Evolutionary conservation across 2,888 invertebrate genomes (phyloP), one percentile per base, ranked within the genome.

Genomic region (Xestia xanthographa): DNA sequence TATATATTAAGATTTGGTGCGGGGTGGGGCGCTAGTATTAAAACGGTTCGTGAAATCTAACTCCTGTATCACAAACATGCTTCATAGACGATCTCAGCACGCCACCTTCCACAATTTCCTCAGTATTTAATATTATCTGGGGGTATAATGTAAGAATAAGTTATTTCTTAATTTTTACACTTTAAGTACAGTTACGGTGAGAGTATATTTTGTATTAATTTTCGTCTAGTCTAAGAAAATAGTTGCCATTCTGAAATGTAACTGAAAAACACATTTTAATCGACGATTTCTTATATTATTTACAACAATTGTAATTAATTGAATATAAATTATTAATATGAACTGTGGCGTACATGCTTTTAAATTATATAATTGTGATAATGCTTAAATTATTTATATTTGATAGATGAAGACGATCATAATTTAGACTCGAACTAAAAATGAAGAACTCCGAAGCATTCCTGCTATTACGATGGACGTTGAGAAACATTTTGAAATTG

Each of bases 181-280:
- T 17, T 45, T 29, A 22, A 53, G 17, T 62, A 66, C 34, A 48
- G 6, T 2, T 41, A 58, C 22, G 56, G 34, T 60, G 48, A 66
- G 34, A 70, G 66, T 66, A 72, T 53, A 43, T 29, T 48, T 66
- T 66, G 20, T 29, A 63, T 68, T 63, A 58, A 69, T 84, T 70
- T 50, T 26, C 41, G 56, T 84, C 82, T 82, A 82, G 82, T 82
- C 82, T 80, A 70, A 60, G 63, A 34, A 82, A 62, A 70, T 43
- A 43, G 66, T 73, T 67, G 82, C 82, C 82, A 82, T 82, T 83
- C 50, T 66, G 43, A 70, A 48, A 71, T 67, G 45, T 69, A 58
- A 66, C 12, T 77, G 6, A 41, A 50, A 71, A 56, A 14, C 14
- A 48, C 34, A n/a, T 50, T 66, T 68, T 38, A 60, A n/a, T 78